These are phyloP conservation scores for Cephalotes varians DNA, from an alignment of 2,888 invertebrate genomes.

Conservation along the genomic window DNA sequence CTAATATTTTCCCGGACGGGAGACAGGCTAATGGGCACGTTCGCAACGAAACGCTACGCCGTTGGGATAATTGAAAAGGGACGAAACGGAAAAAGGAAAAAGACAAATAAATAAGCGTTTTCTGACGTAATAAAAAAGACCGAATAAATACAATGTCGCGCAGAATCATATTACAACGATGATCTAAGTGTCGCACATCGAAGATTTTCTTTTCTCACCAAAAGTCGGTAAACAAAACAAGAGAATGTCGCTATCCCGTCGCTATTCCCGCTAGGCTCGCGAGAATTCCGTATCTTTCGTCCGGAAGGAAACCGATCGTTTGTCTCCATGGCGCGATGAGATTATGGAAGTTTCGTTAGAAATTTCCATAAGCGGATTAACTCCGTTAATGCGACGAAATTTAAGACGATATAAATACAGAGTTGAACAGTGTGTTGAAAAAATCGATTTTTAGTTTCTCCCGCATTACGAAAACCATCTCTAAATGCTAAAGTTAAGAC, in stretches of 20 bases:
- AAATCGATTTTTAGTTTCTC: constrained; percentile 2
- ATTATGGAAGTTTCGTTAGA: constrained; percentile 55
- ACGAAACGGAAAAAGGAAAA: constrained; percentile 12
- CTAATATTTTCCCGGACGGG: constrained; percentile 58
- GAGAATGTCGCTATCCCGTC: neutral
- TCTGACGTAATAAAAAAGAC: neutral
- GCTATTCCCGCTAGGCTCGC: neutral
- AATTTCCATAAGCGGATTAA: constrained; percentile 54
- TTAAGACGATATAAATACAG: neutral
- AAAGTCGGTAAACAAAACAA: neutral
- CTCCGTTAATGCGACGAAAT: constrained; percentile 20
- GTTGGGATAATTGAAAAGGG: constrained; percentile 41
- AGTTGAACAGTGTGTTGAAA: constrained; percentile 14
- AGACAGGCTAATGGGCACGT: constrained; percentile 59
- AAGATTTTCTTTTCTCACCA: constrained; percentile 5
- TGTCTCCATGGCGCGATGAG: constrained; percentile 28
- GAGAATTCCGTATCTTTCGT: constrained; percentile 35
- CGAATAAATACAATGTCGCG: constrained; percentile 2
- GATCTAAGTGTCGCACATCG: neutral
- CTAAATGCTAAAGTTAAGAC: neutral
- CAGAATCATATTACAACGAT: neutral
- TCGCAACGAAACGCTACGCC: constrained; percentile 38
- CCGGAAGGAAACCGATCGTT: constrained; percentile 39
- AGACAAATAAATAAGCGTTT: constrained; percentile 29
- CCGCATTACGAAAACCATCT: neutral